phyloP scores from a whole-genome alignment of 2,113 vertebrate species.

The Australoheros scitulus region DNA sequence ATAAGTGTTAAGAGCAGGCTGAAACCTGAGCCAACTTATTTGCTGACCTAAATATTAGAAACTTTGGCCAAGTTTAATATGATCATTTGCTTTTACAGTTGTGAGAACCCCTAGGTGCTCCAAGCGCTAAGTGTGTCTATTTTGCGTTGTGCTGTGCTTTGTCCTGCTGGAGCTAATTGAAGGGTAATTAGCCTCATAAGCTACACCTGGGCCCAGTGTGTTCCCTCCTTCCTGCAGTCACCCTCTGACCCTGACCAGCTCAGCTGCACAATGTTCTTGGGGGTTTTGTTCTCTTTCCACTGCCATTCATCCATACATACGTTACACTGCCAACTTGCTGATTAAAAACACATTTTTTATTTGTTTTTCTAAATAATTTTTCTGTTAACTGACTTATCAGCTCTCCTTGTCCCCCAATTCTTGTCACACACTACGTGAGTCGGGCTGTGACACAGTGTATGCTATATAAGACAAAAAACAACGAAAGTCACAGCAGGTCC shows the following conservation, averaged over 20 bases:
- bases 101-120: not conserved
- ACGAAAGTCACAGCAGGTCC: not conserved
- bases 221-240: not conserved
- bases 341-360: not conserved
- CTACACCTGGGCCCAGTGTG: not conserved
- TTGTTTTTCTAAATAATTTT: not conserved
- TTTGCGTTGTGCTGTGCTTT: not conserved
- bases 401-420: not conserved
- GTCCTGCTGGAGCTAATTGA: not conserved
- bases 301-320: not conserved
- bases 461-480: not conserved
- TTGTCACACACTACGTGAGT: not conserved
- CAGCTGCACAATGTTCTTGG: not conserved
- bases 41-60: not conserved
- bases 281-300: not conserved
- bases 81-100: not conserved
- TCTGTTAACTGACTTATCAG: not conserved
- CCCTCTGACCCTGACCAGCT: not conserved
- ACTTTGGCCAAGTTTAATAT: constrained; percentile 4
- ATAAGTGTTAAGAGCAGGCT: not conserved
- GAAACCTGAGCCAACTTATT: not conserved
- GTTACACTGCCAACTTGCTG: not conserved
- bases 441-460: not conserved
- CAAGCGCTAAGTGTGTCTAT: not conserved
- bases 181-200: constrained; percentile 5